A percentile compares a stretch with the other conserved stretches of the same genome.
Evolutionary conservation across 2,113 vertebrate species (phyloP).

Genomic region (Nothoprocta pentlandii): DNA sequence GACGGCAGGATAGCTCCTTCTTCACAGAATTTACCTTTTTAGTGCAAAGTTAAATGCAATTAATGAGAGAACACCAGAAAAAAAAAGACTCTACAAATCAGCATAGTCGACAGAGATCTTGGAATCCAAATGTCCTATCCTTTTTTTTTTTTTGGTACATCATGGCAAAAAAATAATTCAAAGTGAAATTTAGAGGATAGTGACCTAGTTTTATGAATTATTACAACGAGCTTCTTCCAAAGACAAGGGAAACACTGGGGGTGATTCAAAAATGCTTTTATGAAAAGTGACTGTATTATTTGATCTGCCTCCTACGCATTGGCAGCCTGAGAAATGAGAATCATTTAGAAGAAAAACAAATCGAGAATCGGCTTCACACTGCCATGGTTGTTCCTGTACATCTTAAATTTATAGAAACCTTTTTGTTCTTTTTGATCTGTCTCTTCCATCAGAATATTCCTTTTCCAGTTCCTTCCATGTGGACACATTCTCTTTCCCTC

Average conservation of each 20-base stretch:
- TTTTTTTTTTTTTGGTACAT: neutral
- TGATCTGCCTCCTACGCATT: neutral
- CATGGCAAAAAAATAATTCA: neutral
- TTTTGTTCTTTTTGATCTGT: too few relatives aligned
- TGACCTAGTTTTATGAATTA: neutral
- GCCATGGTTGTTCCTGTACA: neutral
- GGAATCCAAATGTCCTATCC: neutral
- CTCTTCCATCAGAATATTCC: neutral
- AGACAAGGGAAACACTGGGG: neutral
- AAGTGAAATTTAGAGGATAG: neutral
- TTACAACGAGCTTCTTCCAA: neutral
- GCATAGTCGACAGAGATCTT: neutral
- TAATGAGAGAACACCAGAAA: neutral
- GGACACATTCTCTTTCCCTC: accelerated
- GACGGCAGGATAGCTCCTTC: neutral
- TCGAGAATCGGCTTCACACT: neutral
- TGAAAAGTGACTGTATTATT: neutral
- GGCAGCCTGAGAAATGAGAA: neutral
- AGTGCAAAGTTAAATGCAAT: neutral
- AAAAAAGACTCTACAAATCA: neutral
- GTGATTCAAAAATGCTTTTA: neutral
- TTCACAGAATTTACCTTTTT: neutral
- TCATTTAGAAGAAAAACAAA: neutral
- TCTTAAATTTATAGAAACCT: neutral
- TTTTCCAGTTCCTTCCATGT: neutral